Percentiles rank a stretch among this genome's conserved stretches.
These are phyloP conservation scores for Pristionchus exspectatus DNA, from an alignment of 2,888 invertebrate genomes.

Conservation along the genomic window DNA sequence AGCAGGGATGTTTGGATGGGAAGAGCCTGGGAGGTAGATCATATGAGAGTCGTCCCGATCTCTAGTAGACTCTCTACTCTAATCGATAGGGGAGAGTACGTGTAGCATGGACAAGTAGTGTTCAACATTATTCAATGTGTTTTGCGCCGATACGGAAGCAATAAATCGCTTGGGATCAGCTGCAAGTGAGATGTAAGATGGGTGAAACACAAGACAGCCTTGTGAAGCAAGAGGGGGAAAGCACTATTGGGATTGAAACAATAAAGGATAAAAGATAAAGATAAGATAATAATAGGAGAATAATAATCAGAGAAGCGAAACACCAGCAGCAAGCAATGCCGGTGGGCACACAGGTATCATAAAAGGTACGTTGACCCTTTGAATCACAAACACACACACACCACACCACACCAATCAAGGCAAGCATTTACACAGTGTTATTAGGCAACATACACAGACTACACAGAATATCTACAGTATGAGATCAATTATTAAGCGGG, in stretches of 20 bases:
- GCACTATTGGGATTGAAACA: neutral
- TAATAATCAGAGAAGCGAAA: neutral
- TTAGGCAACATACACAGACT: neutral
- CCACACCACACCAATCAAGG: neutral
- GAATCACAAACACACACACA: neutral
- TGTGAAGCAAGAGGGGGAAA: too few species aligned
- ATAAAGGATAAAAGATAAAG: too few species aligned
- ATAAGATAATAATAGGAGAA: too few species aligned
- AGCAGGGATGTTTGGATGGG: too few species aligned
- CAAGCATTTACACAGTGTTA: conserved; percentile 3
- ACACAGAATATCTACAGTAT: neutral
- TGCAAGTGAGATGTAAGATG: neutral
- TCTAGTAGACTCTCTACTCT: too few species aligned
- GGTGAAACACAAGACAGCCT: neutral
- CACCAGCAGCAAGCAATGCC: neutral
- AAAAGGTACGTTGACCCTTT: neutral
- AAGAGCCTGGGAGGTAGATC: too few species aligned
- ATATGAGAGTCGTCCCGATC: too few species aligned
- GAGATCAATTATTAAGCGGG: neutral
- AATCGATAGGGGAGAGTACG: too few species aligned
- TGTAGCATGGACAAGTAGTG: too few species aligned
- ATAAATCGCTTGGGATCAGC: too few species aligned
- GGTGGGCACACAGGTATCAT: neutral
- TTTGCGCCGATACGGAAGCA: too few species aligned
- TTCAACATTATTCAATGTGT: too few species aligned